Evolutionary conservation across 2,797 vertebrate genomes (phyloP).

Genomic region (Urophycis tenuis): DNA sequence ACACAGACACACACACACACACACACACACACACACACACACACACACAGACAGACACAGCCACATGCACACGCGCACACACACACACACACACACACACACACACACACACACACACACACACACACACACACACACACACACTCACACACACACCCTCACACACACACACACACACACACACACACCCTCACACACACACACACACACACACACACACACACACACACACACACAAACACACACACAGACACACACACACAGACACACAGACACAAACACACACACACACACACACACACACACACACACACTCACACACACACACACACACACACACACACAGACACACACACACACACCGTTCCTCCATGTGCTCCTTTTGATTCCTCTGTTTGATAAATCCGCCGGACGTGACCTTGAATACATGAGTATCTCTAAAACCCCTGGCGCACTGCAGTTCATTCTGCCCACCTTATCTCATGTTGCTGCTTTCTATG

Average conservation of each 20-base stretch:
- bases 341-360: not conserved
- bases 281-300: constrained; percentile 9
- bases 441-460: not conserved
- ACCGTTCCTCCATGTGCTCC: constrained; percentile 26
- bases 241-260: no score
- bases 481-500: not conserved
- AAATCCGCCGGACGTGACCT: constrained; percentile 47
- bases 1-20: not conserved
- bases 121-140: constrained; percentile 37
- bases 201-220: not conserved
- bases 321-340: constrained; percentile 3
- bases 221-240: not conserved
- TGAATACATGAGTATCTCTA: constrained; percentile 40
- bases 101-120: constrained; percentile 30
- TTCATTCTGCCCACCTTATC: constrained; percentile 12
- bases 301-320: constrained; percentile 1
- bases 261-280: no score
- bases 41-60: not conserved
- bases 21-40: not conserved
- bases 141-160: not conserved
- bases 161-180: not conserved
- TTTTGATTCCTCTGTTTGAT: constrained; percentile 36
- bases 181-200: not conserved
- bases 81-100: not conserved
- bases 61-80: not conserved